A percentile compares a stretch with the other conserved stretches of the same genome.
Evolutionary conservation across 2,797 vertebrate genomes (phyloP).

Genomic region (Florisuga fusca): DNA sequence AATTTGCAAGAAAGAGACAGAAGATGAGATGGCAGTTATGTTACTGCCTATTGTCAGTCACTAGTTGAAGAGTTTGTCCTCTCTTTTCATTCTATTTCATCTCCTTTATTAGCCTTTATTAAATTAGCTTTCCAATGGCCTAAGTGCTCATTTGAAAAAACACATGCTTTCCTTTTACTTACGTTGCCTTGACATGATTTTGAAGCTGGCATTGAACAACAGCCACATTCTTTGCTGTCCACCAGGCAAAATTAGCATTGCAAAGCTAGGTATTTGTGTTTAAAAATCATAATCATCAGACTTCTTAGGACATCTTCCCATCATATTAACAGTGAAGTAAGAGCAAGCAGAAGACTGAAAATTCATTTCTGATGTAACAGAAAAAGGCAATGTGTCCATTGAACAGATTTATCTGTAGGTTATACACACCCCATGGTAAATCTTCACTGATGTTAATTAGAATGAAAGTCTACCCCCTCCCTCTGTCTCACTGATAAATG

Average conservation of each 20-base stretch:
- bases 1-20: background rate
- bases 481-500: background rate
- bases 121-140: background rate
- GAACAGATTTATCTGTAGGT: background rate
- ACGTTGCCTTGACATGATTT: background rate
- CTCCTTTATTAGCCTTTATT: background rate
- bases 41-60: background rate
- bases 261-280: background rate
- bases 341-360: background rate
- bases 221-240: background rate
- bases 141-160: background rate
- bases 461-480: background rate
- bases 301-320: background rate
- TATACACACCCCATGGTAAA: background rate
- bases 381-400: rapidly evolving
- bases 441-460: background rate
- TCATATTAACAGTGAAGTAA: background rate
- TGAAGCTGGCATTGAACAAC: background rate
- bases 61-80: background rate
- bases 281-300: background rate
- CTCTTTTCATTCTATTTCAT: background rate
- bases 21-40: background rate
- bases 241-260: background rate
- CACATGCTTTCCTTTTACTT: background rate
- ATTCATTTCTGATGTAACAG: background rate